These are phyloP conservation scores for Epinephelus lanceolatus DNA, from an alignment of 2,113 vertebrate genomes.

Conservation along the genomic window DNA sequence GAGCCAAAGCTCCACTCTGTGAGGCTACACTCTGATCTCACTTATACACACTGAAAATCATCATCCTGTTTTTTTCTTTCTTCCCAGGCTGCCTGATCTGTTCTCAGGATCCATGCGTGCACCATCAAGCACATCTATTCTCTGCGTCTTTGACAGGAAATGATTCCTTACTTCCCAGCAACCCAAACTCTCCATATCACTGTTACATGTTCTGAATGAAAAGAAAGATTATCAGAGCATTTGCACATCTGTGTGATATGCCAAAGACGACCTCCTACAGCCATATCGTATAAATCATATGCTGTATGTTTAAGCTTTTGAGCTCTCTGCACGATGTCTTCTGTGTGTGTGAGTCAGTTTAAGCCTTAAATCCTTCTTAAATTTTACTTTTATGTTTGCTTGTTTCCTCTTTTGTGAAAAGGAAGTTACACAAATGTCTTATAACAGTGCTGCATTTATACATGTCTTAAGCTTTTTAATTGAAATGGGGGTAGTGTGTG, in stretches of 20 bases:
- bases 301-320: background rate
- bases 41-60: constrained; percentile 10
- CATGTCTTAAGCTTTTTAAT: constrained; percentile 20
- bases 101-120: constrained; percentile 8
- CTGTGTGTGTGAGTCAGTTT: background rate
- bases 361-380: background rate
- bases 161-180: background rate
- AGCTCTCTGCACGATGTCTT: background rate
- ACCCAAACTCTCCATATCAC: background rate
- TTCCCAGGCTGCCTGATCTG: constrained; percentile 33
- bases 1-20: constrained; percentile 20
- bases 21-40: background rate
- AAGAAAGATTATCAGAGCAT: constrained; percentile 3
- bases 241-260: constrained; percentile 52
- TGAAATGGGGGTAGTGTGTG: background rate
- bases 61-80: constrained; percentile 1
- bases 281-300: background rate
- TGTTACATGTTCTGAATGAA: background rate
- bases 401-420: background rate
- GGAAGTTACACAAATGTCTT: background rate
- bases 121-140: constrained; percentile 19
- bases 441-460: background rate
- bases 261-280: constrained; percentile 34
- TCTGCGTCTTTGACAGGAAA: constrained; percentile 18
- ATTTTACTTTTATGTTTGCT: background rate